Base-by-base conservation (phyloP, 2,888 invertebrate genomes). In the Drosophila austrosaltans region DNA sequence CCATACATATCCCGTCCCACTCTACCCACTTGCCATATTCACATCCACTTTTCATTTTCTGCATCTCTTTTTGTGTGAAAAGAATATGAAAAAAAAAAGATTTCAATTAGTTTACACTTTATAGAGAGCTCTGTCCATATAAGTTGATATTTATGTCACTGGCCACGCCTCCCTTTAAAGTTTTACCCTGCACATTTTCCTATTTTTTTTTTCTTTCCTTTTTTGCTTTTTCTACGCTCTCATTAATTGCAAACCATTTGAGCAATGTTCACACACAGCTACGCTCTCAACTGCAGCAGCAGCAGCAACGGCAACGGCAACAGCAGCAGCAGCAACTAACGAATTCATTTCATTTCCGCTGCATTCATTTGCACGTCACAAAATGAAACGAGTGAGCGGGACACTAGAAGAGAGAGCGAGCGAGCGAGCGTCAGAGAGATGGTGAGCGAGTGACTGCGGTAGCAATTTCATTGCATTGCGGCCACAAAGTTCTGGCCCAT, bases 331-430 rank as follows among this genome's bases (percentile, higher is more conserved):
- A 25, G 48, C 48, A 48, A 74, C 82, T 82, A 82, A 82, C 87
- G 87, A 82, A 82, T 82, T 82, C 82, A 82, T 82, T 82, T 82
- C 85, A 84, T 82, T 87, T 82, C 85, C 82, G 85, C 77, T 87
- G 82, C 87, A 87, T 82, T 82, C 87, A 82, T 82, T 82, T 82
- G 82, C 87, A 87, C 87, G 79, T 79, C 85, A 80, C 69, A 65
- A 72, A 65, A 48, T 48, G 48, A 81, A 66, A 72, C 58, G 63
- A 57, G 48, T 32, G 61, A 48, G 42, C 39, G 36, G 36, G 36
- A 36, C 36, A 36, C 2, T 36, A 36, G 36, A 54, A 63, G 48
- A 53, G 53, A 42, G 22, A 54, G 20, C 3, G 61, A 65, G 53
- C 3, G 61, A 65, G 53, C 66, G 58, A 40, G 63, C 64, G 59